A percentile compares a stretch with the other conserved stretches of the same genome.
phyloP scores from a whole-genome alignment of 2,888 invertebrate species.

The Bugulina stolonifera region DNA sequence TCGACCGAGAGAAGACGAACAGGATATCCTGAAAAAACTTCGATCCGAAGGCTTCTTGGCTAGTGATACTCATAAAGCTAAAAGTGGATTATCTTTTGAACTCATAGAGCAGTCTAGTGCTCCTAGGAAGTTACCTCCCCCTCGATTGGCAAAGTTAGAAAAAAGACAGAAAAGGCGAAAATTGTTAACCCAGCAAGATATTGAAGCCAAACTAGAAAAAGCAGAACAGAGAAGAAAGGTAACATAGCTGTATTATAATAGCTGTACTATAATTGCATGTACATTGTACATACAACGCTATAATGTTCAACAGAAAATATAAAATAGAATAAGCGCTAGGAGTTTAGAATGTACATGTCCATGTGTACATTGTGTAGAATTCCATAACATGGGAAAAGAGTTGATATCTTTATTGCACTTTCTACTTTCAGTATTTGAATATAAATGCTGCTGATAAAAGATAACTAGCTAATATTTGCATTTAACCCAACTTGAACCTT shows the following conservation, averaged over 20 bases:
- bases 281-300: too few species aligned
- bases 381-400: too few species aligned
- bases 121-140: conserved; percentile 35
- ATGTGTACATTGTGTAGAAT: too few species aligned
- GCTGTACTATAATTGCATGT: too few species aligned
- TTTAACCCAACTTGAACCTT: too few species aligned
- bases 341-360: too few species aligned
- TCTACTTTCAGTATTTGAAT: too few species aligned
- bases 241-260: not conserved
- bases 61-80: conserved; percentile 41
- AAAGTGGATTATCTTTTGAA: conserved; percentile 47
- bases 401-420: too few species aligned
- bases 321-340: too few species aligned
- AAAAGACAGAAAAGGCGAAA: conserved; percentile 40
- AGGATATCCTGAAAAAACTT: conserved; percentile 45
- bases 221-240: conserved; percentile 46
- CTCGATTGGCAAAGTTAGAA: conserved; percentile 42
- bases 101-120: conserved; percentile 32
- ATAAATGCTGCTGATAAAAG: too few species aligned
- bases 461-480: too few species aligned
- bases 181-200: conserved; percentile 43
- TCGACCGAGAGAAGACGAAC: conserved; percentile 45
- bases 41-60: conserved; percentile 52
- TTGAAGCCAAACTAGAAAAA: conserved; percentile 41
- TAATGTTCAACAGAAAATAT: too few species aligned